A percentile compares a stretch with the other conserved stretches of the same genome.
Conservation (phyloP, 2,797 vertebrate species). For the Onychomys leucogaster region DNA sequence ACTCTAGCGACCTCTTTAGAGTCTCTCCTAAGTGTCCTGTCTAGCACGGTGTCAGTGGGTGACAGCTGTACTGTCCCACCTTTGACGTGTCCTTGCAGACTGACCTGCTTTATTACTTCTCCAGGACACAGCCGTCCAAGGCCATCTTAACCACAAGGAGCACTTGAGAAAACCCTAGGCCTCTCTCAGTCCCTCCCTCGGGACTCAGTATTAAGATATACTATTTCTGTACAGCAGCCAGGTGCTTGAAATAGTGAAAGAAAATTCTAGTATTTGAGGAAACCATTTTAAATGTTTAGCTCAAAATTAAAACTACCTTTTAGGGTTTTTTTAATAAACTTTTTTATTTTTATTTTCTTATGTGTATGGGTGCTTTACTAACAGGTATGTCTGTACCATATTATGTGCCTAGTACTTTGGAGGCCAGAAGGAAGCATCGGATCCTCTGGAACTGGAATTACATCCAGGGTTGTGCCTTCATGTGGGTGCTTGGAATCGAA, state of each 20-base stretch:
- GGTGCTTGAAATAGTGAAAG: slow-evolving; percentile 25
- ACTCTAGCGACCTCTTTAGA: slow-evolving; percentile 35
- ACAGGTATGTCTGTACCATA: background rate
- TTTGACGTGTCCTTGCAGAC: background rate
- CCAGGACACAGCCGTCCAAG: slow-evolving; percentile 2
- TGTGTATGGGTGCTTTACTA: background rate
- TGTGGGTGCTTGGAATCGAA: background rate
- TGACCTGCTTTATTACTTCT: slow-evolving; percentile 50
- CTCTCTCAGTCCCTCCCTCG: slow-evolving; percentile 14
- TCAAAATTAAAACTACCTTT: slow-evolving; percentile 35
- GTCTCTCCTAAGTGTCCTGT: slow-evolving; percentile 46
- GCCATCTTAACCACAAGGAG: slow-evolving; percentile 21
- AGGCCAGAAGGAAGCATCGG: background rate
- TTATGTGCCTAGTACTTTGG: background rate
- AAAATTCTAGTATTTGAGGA: slow-evolving; percentile 52
- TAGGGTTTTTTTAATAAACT: slow-evolving; percentile 42
- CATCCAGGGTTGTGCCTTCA: background rate
- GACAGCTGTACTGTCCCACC: background rate
- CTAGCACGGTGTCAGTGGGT: background rate
- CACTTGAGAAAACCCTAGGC: background rate
- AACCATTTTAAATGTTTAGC: slow-evolving; percentile 3
- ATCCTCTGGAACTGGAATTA: background rate
- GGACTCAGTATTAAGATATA: slow-evolving; percentile 22
- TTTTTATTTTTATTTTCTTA: background rate
- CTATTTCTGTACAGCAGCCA: background rate